Evolutionary conservation across 1,140 invertebrate genomes (phyloP).

Genomic region (Zaprionus lachaisei): DNA sequence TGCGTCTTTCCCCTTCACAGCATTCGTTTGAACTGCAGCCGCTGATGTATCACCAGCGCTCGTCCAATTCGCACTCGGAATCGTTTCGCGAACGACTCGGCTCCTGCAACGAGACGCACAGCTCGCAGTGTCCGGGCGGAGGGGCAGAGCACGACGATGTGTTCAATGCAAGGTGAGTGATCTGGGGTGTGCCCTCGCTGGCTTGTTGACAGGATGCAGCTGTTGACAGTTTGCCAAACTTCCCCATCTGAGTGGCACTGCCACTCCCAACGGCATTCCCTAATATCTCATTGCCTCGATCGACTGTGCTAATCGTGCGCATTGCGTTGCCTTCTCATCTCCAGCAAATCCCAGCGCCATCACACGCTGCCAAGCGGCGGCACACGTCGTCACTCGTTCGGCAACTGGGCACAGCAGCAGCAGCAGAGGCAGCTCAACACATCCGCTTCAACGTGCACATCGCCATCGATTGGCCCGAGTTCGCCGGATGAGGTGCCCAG

Average conservation of each 20-base stretch:
- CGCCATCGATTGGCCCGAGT: slow-evolving; percentile 58
- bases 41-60: slow-evolving; percentile 75
- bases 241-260: neutral
- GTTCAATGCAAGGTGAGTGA: slow-evolving; percentile 79
- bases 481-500: slow-evolving; percentile 82
- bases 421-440: slow-evolving; percentile 56
- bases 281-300: slow-evolving; percentile 38
- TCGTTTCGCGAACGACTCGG: slow-evolving; percentile 78
- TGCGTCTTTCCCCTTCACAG: slow-evolving; percentile 51
- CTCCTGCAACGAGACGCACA: slow-evolving; percentile 79
- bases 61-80: slow-evolving; percentile 79
- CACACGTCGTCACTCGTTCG: slow-evolving; percentile 78
- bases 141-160: slow-evolving; percentile 69
- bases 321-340: slow-evolving; percentile 34
- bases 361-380: slow-evolving; percentile 77
- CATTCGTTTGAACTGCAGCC: slow-evolving; percentile 83
- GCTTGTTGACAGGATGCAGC: slow-evolving; percentile 74
- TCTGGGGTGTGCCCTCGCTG: slow-evolving; percentile 21
- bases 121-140: slow-evolving; percentile 68
- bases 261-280: slow-evolving; percentile 19
- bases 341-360: slow-evolving; percentile 74
- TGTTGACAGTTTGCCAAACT: slow-evolving; percentile 78
- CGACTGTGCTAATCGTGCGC: slow-evolving; percentile 72
- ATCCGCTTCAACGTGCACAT: slow-evolving; percentile 47
- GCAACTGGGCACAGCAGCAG: slow-evolving; percentile 76